Base-by-base conservation (phyloP, 2,797 vertebrate genomes). In the Benthosema pterotum region DNA sequence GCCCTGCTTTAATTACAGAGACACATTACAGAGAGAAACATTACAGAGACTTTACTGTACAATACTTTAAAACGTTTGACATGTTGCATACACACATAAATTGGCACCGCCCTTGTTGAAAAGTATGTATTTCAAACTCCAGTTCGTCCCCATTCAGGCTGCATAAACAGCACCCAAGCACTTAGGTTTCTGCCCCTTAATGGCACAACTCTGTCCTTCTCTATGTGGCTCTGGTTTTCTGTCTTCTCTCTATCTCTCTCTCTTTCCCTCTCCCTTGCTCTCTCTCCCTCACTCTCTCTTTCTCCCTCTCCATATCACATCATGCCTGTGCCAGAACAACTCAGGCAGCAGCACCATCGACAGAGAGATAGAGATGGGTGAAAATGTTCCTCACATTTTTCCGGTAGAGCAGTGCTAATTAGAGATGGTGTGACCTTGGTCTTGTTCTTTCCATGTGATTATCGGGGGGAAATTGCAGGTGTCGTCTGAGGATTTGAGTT, bases 361-460 rank as follows among this genome's bases (percentile, higher is more conserved):
- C 11, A 42, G n/a, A 17, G 52, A 43, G 48, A 51, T 18, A 15
- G 8, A 38, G 51, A 16, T 38, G 12, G 19, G 47, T 54, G 64
- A 58, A 66, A 72, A 59, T 48, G 57, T 50, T 68, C 42, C 52
- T 18, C 59, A 53, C 48, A 72, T 67, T 32, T 68, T 72, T 59
- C 67, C 51, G 57, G 32, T 38, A 11, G 32, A 8, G 32, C 25
- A 57, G 71, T 65, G 76, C 57, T 77, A 78, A 82, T 83, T 67
- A 75, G 74, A 63, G 42, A 63, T 49, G 47, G 45, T 15, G 51
- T 70, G 69, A 50, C 42, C 46, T 65, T 16, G 59, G 42, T 57
- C 60, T 50, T 77, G 67, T 53, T 75, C 58, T 50, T 25, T 52
- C 17, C 3, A 12, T 2, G 13, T 47, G 18, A 38, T 38, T 38